These are phyloP conservation scores for Anodontia alba DNA, from an alignment of 2,888 invertebrate species.

Conservation along the genomic window DNA sequence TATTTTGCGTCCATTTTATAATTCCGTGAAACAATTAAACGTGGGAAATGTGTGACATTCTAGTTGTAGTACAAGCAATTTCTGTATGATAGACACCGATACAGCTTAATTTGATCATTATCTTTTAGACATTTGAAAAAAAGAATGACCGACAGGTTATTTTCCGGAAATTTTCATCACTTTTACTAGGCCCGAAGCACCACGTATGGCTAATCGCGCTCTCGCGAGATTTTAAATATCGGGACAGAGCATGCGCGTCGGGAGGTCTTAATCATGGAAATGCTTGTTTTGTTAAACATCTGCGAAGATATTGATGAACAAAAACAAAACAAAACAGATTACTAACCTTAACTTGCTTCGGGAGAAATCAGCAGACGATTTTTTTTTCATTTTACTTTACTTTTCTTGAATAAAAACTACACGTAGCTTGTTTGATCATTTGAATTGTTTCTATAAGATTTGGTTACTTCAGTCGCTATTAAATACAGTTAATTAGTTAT, in stretches of 20 bases:
- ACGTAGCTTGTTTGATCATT: too few species aligned
- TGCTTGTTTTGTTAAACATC: constrained; percentile 4
- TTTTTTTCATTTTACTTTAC: too few species aligned
- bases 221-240: background rate
- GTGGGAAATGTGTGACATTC: background rate
- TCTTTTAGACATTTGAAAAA: constrained; percentile 2
- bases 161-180: background rate
- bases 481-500: too few species aligned
- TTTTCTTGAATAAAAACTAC: too few species aligned
- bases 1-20: background rate
- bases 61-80: background rate
- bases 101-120: constrained; percentile 3
- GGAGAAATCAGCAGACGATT: too few species aligned
- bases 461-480: too few species aligned
- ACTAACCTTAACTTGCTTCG: background rate
- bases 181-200: constrained; percentile 8
- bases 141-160: constrained; percentile 15
- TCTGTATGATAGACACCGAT: constrained; percentile 2
- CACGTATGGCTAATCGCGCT: constrained; percentile 1
- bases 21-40: constrained; percentile 3
- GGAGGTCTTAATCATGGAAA: background rate
- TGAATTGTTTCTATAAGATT: too few species aligned
- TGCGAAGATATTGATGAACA: background rate
- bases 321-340: background rate
- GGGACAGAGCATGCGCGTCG: background rate